Percentiles rank a stretch among this genome's conserved stretches.
Conservation (phyloP, 2,888 invertebrate genomes). For the Chrysolina oricalcia region DNA sequence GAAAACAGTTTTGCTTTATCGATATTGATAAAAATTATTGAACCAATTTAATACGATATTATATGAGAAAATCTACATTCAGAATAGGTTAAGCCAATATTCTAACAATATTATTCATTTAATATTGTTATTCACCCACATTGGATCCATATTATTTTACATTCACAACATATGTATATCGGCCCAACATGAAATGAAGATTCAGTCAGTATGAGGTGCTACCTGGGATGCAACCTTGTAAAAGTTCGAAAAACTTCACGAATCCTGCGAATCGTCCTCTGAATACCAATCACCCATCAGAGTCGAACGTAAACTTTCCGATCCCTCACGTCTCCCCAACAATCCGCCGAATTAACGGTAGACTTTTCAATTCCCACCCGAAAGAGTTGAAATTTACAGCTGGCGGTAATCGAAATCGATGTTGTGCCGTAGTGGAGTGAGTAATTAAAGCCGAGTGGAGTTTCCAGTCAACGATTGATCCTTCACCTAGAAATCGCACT, state of each 20-base stretch:
- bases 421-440: slow-evolving; percentile 22
- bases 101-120: too few relatives aligned
- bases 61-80: too few relatives aligned
- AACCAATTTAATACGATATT: too few relatives aligned
- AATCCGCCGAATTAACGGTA: slow-evolving; percentile 11
- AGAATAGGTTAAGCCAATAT: too few relatives aligned
- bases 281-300: slow-evolving; percentile 8
- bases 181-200: too few relatives aligned
- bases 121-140: too few relatives aligned
- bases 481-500: slow-evolving; percentile 36
- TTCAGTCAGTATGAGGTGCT: too few relatives aligned
- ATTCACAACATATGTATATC: too few relatives aligned
- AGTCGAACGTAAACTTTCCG: not conserved
- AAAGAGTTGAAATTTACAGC: slow-evolving; percentile 25
- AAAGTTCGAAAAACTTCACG: not conserved
- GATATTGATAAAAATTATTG: too few relatives aligned
- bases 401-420: slow-evolving; percentile 20
- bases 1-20: too few relatives aligned
- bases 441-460: slow-evolving; percentile 36
- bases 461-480: slow-evolving; percentile 36
- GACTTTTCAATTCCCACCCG: slow-evolving; percentile 20
- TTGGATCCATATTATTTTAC: too few relatives aligned
- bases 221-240: not conserved
- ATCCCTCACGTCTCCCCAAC: slow-evolving; percentile 1
- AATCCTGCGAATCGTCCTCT: not conserved